phyloP scores from a whole-genome alignment of 2,797 vertebrate species.

The Acomys russatus region DNA sequence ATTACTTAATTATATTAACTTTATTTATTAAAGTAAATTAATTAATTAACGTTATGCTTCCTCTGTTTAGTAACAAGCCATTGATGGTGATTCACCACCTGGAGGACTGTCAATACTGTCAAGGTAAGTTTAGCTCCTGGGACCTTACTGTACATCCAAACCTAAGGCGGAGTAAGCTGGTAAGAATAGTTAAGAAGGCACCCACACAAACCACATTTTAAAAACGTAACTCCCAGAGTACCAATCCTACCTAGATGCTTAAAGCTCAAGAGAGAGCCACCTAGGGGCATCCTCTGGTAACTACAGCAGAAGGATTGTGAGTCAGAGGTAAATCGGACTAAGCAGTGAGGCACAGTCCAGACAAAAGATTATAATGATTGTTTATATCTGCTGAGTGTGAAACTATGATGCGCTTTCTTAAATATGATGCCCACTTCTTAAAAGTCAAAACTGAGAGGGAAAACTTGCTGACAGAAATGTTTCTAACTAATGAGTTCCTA shows the following conservation, averaged over 20 bases:
- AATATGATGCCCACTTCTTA: background rate
- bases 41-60: constrained; percentile 32
- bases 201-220: background rate
- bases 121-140: constrained; percentile 86
- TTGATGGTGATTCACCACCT: constrained; percentile 91
- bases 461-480: background rate
- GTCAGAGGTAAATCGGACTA: background rate
- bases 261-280: background rate
- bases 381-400: background rate
- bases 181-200: background rate
- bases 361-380: background rate
- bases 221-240: background rate
- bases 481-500: background rate
- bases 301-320: background rate
- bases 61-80: constrained; percentile 89
- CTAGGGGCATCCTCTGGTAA: background rate
- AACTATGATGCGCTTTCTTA: background rate
- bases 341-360: background rate
- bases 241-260: constrained; percentile 9
- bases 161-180: background rate
- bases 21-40: background rate
- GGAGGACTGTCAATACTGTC: constrained; percentile 89
- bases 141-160: background rate
- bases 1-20: background rate
- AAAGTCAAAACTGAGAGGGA: background rate